Conservation (phyloP, 2,888 invertebrate genomes). For the Argyra leucocephala region DNA sequence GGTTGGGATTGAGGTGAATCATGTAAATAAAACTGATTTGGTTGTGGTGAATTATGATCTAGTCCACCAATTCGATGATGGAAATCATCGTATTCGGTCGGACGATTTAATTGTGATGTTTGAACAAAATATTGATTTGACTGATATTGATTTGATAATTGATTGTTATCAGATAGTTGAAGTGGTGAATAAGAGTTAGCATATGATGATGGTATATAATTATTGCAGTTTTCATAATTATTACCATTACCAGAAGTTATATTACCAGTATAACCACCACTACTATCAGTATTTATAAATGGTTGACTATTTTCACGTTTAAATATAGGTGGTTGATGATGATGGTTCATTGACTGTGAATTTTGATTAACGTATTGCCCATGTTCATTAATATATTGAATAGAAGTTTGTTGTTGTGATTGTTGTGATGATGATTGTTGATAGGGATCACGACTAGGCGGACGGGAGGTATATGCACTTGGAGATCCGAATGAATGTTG, state of each 20-base stretch:
- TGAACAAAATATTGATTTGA: conserved; percentile 29
- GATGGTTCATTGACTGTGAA: conserved; percentile 42
- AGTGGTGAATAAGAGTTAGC: conserved; percentile 20
- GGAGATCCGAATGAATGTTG: conserved; percentile 33
- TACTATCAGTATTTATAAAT: conserved; percentile 36
- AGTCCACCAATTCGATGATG: conserved; percentile 29
- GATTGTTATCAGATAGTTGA: conserved; percentile 22
- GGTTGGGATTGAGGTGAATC: conserved; percentile 48
- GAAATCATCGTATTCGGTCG: conserved; percentile 48
- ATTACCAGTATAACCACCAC: conserved; percentile 29
- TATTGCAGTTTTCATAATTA: conserved; percentile 30
- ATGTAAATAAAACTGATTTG: conserved; percentile 67
- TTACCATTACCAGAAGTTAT: conserved; percentile 19
- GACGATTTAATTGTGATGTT: conserved; percentile 27
- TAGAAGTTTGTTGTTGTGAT: conserved; percentile 35
- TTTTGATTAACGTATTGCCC: conserved; percentile 39
- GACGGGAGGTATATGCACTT: conserved; percentile 38
- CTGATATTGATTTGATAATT: conserved; percentile 25
- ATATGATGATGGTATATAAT: conserved; percentile 1
- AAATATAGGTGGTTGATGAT: conserved; percentile 47
- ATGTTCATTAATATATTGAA: conserved; percentile 44
- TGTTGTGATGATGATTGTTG: conserved; percentile 34
- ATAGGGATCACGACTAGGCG: conserved; percentile 42
- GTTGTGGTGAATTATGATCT: conserved; percentile 37
- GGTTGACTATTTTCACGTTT: conserved; percentile 46